Evolutionary conservation across 2,888 invertebrate genomes (phyloP).

Genomic region (Gisinianus flammeolus): DNA sequence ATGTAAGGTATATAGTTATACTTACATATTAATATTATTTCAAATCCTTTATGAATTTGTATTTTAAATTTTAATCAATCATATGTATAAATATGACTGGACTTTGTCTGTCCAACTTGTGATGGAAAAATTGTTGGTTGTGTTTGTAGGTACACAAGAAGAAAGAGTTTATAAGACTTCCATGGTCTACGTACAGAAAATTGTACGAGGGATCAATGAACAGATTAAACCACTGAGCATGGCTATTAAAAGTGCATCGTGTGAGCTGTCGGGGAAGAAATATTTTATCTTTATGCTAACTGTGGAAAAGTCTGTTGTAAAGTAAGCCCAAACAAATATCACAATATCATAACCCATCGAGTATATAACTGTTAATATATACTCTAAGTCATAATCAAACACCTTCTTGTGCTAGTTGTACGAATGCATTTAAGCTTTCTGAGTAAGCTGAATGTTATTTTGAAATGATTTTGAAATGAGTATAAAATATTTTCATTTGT

Average conservation of each 20-base stretch:
- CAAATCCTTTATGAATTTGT: not conserved
- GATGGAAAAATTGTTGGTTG: no score
- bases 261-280: constrained; percentile 55
- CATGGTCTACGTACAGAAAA: constrained; percentile 50
- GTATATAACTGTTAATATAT: not conserved
- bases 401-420: no score
- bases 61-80: not conserved
- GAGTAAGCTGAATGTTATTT: not conserved
- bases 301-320: constrained; percentile 55
- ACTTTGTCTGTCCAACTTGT: not conserved
- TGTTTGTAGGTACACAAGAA: constrained; percentile 29
- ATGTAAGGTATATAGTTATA: constrained; percentile 18
- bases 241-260: constrained; percentile 53
- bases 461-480: not conserved
- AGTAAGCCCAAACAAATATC: constrained; percentile 40
- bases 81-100: not conserved
- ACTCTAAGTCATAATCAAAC: not conserved
- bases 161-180: constrained; percentile 40
- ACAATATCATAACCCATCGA: not conserved
- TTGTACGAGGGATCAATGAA: constrained; percentile 54
- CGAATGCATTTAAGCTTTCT: not conserved
- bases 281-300: constrained; percentile 55
- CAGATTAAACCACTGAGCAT: constrained; percentile 50
- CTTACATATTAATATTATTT: not conserved
- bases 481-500: not conserved